Evolutionary conservation across 1,140 invertebrate genomes (phyloP), one percentile per base, ranked within the genome.

Genomic region (Trinorchestia longiramus): DNA sequence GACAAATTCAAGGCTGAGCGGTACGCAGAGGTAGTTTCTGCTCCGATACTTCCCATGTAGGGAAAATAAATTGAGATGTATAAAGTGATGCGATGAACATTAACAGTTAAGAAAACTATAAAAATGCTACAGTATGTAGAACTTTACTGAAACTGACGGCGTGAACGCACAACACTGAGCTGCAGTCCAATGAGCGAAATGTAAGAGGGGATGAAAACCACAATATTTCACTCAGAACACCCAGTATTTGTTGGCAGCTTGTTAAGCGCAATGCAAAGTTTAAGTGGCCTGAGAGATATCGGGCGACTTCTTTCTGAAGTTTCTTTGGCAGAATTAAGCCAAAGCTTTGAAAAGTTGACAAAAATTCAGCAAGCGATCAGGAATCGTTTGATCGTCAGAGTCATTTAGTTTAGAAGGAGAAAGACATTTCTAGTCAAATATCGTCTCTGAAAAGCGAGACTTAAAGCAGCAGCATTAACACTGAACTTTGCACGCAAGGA

Each of bases 1-100:
- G 62, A 77, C 62, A 77, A 77, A 77, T 77, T 77, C 62, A 77
- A 77, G 62, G 62, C 62, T 77, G 62, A 77, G 62, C 62, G 62
- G 62, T 36, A 77, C 62, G 28, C 8, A 23, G 62, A 77, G 62
- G 62, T 23, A 77, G 62, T 77, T 77, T 77, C 62, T 77, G 62
- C 28, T 28, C 62, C 28, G 15, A 15, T 23, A 36, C 62, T 77
- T 28, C 62, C 62, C 62, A 77, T 77, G 15, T 77, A 53, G 62
- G 62, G 62, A 77, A 77, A 77, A 77, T 77, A 15, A 77, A 77
- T 77, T 77, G 8, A 77, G 36, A 36, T 23, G 62, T 77, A 77
- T 19, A 77, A 77, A 77, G 62, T 77, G 62, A 77, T 77, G 62
- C 62, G 15, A 77, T 77, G 62, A 77, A 77, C 62, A 77, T 77